Conservation (phyloP, 2,113 vertebrate species). For the Rissa tridactyla region DNA sequence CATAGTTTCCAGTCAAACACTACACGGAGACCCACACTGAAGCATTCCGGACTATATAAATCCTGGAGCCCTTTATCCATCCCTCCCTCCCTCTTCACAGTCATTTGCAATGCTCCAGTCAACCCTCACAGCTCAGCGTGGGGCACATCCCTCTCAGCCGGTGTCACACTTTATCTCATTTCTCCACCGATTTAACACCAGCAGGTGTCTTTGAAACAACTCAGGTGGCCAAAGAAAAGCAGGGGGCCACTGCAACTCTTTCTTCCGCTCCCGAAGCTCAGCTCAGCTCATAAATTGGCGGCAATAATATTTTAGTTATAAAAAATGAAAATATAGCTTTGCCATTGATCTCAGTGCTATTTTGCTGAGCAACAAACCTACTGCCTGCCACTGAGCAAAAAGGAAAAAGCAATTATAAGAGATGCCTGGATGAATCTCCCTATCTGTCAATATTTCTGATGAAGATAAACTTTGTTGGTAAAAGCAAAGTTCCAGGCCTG, state of each 20-base stretch:
- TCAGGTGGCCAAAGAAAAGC: not conserved
- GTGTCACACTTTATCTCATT: not conserved
- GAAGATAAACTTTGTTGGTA: slow-evolving; percentile 55
- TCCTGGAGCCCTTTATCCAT: not conserved
- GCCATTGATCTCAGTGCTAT: slow-evolving; percentile 26
- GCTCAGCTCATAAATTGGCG: not conserved
- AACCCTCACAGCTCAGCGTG: not conserved
- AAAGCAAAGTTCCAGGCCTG: slow-evolving; percentile 34
- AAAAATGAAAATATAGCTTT: slow-evolving; percentile 20
- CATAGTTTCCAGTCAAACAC: not conserved
- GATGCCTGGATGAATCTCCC: not conserved
- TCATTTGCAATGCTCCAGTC: not conserved
- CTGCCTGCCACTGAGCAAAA: slow-evolving; percentile 17
- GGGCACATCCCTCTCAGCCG: not conserved
- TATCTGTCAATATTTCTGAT: not conserved
- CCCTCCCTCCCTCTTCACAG: not conserved
- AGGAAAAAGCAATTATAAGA: slow-evolving; percentile 50
- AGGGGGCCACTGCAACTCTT: not conserved
- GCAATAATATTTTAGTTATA: slow-evolving; percentile 27
- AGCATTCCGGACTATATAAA: not conserved
- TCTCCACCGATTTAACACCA: not conserved
- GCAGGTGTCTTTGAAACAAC: not conserved
- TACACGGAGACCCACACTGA: not conserved
- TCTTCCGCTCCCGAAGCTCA: not conserved
- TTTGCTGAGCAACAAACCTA: slow-evolving; percentile 1